These are phyloP conservation scores for Drosophila nebulosa DNA, from an alignment of 1,140 invertebrate species.

Conservation along the genomic window DNA sequence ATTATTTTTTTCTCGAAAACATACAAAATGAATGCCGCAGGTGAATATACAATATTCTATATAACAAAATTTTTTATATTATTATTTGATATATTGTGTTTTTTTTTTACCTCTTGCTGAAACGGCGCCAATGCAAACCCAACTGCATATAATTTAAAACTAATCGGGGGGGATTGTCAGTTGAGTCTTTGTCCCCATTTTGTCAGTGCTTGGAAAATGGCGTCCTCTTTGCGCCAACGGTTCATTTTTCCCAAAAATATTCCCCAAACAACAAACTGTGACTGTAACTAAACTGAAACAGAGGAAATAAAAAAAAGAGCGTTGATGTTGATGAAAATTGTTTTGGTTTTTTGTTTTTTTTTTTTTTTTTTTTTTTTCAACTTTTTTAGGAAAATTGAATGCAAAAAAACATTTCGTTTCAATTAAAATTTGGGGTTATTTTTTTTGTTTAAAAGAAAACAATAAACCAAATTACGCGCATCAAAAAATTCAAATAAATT, in stretches of 20 bases:
- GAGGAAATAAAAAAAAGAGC: slow-evolving; percentile 14
- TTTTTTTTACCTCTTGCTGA: slow-evolving; percentile 65
- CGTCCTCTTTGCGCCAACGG: slow-evolving; percentile 74
- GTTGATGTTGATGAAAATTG: slow-evolving; percentile 63
- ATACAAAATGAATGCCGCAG: slow-evolving; percentile 39
- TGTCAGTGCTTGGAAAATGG: slow-evolving; percentile 63
- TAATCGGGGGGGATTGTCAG: slow-evolving; percentile 34
- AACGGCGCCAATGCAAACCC: slow-evolving; percentile 67
- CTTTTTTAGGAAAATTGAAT: slow-evolving; percentile 34
- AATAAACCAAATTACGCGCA: slow-evolving; percentile 49
- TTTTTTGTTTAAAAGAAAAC: background rate
- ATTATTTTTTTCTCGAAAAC: slow-evolving; percentile 57
- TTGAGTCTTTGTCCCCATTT: slow-evolving; percentile 66
- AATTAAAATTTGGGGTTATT: slow-evolving; percentile 40
- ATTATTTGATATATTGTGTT: slow-evolving; percentile 43
- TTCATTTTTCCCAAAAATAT: slow-evolving; percentile 74
- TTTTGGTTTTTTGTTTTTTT: no score
- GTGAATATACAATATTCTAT: slow-evolving; percentile 3
- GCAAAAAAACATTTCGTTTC: slow-evolving; percentile 65
- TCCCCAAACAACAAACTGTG: slow-evolving; percentile 67
- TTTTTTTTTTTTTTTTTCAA: no score
- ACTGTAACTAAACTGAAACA: no score
- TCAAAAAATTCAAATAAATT: slow-evolving; percentile 80
- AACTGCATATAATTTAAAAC: slow-evolving; percentile 51
- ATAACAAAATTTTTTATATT: slow-evolving; percentile 6